Conservation (phyloP, 2,888 invertebrate genomes). For the Dolomedes plantarius region DNA sequence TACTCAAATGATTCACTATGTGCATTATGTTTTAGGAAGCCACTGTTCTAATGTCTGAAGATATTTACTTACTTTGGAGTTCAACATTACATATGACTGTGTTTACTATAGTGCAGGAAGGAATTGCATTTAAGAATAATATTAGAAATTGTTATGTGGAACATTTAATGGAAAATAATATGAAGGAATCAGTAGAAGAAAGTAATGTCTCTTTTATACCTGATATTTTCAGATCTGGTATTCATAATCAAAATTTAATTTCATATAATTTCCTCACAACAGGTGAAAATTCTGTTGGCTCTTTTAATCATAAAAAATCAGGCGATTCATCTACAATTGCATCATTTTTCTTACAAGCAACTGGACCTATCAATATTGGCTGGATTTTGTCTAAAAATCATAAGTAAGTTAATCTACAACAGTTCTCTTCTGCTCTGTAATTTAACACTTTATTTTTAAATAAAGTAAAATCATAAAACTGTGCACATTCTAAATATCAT, state of each 20-base stretch:
- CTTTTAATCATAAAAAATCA: not conserved
- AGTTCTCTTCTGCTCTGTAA: no score
- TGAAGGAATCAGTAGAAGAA: conserved; percentile 36
- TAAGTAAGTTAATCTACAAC: conserved; percentile 43
- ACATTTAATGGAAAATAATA: not conserved
- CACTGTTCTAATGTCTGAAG: conserved; percentile 70
- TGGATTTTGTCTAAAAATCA: conserved; percentile 46
- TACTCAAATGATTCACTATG: no score
- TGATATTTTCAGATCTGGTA: no score
- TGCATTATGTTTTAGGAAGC: conserved; percentile 60
- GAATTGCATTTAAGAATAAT: conserved; percentile 26
- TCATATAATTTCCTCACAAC: no score
- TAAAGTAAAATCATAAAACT: no score
- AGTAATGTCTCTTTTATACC: conserved; percentile 15
- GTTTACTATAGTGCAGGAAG: conserved; percentile 64
- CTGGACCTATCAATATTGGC: conserved; percentile 49
- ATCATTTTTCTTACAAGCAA: conserved; percentile 45
- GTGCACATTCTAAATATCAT: no score
- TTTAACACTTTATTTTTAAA: no score
- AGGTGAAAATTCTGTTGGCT: no score
- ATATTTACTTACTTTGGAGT: conserved; percentile 71
- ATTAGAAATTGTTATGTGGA: not conserved
- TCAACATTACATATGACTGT: conserved; percentile 73
- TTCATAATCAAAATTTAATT: no score
- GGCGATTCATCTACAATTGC: conserved; percentile 5